Base-by-base conservation (phyloP, 1,140 invertebrate species). In the Drosophila guanche region DNA sequence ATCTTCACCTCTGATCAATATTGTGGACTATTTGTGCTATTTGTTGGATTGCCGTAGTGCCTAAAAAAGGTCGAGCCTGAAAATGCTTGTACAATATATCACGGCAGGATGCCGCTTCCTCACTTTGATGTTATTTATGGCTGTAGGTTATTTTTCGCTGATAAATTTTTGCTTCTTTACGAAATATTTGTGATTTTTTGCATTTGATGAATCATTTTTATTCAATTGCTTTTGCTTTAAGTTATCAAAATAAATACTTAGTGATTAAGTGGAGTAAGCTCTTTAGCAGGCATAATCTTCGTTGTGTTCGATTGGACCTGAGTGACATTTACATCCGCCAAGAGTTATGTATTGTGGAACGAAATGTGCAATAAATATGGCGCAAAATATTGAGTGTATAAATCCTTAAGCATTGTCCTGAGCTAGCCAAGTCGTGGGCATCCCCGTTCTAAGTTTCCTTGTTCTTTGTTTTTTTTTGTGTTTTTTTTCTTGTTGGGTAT, bases 181-280 rank as follows among this genome's bases (percentile, higher is more conserved):
- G 3, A 16, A 40, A 5, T n/a, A 45, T 33, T 46, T 48, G 51
- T 10, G 20, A 29, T 29, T 40, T 60, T 69, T 0, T 89, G 59
- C 62, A 71, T 86, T 86, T 88, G 63, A 68, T 86, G 81, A 86
- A 86, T 88, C 47, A 68, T 89, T 84, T 88, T 88, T 89, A 89
- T 88, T 89, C 84, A 84, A 88, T 89, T 84, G 84, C 79, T 81
- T 81, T 75, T 84, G 84, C 79, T 81, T 81, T 75, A 86, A 81
- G 79, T 81, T 85, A 71, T 86, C 14, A 14, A 66, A 86, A 88
- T 86, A 86, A 86, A 88, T 89, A 89, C 84, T 72, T 84, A 88
- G 58, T 76, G 67, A 70, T 48, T 79, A 70, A 70, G 52, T 20
- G 16, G 16, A 20, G 16, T 81, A 81, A 77, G 72, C 58, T 77